A percentile compares a stretch with the other conserved stretches of the same genome.
phyloP scores from a whole-genome alignment of 2,888 invertebrate genomes.

The Norana najaformis region DNA sequence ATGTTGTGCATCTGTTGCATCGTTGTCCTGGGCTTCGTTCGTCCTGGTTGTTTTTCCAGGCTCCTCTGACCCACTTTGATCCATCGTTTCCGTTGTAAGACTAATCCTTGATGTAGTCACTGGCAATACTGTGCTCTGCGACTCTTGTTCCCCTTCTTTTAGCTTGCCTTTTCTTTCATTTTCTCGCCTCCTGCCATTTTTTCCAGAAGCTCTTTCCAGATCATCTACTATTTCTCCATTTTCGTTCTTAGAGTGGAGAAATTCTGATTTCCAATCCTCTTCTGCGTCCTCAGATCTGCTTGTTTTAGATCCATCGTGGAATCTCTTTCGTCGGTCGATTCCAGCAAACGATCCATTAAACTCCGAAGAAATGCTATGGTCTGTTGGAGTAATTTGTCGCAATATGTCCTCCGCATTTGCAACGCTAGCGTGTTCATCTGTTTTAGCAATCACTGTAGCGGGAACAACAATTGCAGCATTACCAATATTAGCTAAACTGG shows the following conservation, averaged over 20 bases:
- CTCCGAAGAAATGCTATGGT: neutral
- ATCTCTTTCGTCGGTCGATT: neutral
- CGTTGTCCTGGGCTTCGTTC: too few species aligned
- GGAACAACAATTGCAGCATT: neutral
- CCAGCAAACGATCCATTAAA: neutral
- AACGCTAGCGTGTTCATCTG: neutral
- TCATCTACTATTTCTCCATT: neutral
- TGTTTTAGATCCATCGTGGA: neutral
- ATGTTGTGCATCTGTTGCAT: neutral
- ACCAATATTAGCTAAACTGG: neutral
- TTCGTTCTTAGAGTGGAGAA: neutral
- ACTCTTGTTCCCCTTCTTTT: neutral
- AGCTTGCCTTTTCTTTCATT: neutral
- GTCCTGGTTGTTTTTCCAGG: neutral
- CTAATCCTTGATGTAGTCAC: neutral
- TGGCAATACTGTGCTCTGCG: too few species aligned
- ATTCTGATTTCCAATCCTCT: neutral
- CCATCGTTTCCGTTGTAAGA: neutral
- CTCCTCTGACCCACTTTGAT: neutral
- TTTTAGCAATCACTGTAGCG: neutral
- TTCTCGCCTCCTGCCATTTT: neutral
- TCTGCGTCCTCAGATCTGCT: neutral
- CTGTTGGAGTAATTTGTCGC: neutral
- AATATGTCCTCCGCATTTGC: neutral
- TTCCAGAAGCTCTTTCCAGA: neutral